Evolutionary conservation across 1,140 invertebrate genomes (phyloP).

Genomic region (Orussus abietinus): DNA sequence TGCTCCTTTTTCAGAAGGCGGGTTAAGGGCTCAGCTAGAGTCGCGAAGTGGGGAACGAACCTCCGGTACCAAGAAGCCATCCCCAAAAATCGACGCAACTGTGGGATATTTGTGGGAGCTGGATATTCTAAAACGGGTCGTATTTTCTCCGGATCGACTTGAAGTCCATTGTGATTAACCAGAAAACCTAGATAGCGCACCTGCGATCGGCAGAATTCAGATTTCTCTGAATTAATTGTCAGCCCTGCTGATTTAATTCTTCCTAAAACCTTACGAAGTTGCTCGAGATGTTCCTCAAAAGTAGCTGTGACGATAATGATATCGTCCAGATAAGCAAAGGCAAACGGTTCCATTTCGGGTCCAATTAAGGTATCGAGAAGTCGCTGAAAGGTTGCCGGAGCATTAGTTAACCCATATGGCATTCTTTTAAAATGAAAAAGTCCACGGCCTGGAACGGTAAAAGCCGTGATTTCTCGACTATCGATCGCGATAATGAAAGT

Average conservation of each 20-base stretch:
- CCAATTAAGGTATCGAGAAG: slow-evolving; percentile 36
- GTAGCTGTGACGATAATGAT: slow-evolving; percentile 29
- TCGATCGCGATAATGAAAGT: slow-evolving; percentile 3
- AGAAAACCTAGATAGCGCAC: slow-evolving; percentile 30
- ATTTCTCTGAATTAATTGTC: slow-evolving; percentile 11
- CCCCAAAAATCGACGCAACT: slow-evolving; percentile 25
- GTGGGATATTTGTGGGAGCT: slow-evolving; percentile 7
- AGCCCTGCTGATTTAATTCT: slow-evolving; percentile 4
- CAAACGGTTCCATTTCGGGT: slow-evolving; percentile 23
- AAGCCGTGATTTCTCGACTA: slow-evolving; percentile 33
- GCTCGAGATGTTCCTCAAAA: slow-evolving; percentile 38
- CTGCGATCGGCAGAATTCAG: neutral
- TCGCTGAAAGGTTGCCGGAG: slow-evolving; percentile 37
- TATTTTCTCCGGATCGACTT: slow-evolving; percentile 35
- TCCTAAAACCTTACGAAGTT: slow-evolving; percentile 8
- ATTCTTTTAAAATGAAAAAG: slow-evolving; percentile 32
- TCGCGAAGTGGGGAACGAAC: slow-evolving; percentile 29
- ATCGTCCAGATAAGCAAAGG: slow-evolving; percentile 35
- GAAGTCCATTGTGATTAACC: slow-evolving; percentile 32
- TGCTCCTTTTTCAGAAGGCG: slow-evolving; percentile 16
- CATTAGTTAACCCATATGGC: slow-evolving; percentile 41
- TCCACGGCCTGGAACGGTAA: slow-evolving; percentile 28
- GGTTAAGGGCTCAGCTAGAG: slow-evolving; percentile 22
- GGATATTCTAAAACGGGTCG: slow-evolving; percentile 4
- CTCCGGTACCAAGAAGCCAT: slow-evolving; percentile 29